phyloP scores from a whole-genome alignment of 2,888 invertebrate species.

The Cantharis nigra region DNA sequence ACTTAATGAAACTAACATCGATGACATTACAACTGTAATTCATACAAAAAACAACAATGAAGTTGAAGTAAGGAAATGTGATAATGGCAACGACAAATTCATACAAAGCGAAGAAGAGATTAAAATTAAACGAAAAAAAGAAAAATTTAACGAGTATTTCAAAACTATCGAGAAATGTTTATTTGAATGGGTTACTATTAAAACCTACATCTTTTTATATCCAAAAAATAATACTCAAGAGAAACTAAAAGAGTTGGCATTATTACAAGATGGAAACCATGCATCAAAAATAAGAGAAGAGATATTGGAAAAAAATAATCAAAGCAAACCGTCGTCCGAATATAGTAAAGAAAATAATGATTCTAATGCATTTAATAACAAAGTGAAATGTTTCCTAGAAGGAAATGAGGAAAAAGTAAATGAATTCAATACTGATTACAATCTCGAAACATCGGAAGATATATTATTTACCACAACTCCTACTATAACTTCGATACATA shows the following conservation, averaged over 20 bases:
- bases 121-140: not conserved
- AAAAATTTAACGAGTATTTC: not conserved
- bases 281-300: not conserved
- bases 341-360: not conserved
- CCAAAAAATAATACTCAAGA: not conserved
- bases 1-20: not conserved
- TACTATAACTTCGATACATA: not conserved
- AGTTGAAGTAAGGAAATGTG: not conserved
- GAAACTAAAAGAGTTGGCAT: not conserved
- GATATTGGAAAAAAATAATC: not conserved
- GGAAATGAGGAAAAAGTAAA: not conserved
- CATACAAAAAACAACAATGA: not conserved
- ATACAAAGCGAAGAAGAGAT: not conserved
- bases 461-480: not conserved
- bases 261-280: not conserved
- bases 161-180: not conserved
- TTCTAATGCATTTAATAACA: not conserved
- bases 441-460: not conserved
- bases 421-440: not conserved
- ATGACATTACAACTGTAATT: not conserved
- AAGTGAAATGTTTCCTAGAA: not conserved
- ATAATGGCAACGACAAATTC: not conserved
- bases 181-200: not conserved
- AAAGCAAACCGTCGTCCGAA: not conserved
- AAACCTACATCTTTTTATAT: not conserved